Evolutionary conservation across 2,888 invertebrate species (phyloP), one percentile per base, ranked within the genome.

Genomic region (Pyrrhosoma nymphula): DNA sequence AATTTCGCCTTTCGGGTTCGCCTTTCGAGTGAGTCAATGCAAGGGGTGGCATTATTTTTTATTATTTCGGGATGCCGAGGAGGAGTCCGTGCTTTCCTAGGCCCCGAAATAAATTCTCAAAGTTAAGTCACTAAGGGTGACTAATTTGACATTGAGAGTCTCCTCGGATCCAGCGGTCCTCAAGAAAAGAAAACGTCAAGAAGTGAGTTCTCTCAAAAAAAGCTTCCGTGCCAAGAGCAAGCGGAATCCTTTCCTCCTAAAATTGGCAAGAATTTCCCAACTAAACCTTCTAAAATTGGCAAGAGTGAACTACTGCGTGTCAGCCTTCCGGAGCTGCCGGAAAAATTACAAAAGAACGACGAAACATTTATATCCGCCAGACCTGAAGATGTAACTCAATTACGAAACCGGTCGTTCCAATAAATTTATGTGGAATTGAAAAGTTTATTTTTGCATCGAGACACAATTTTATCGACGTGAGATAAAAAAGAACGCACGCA

Each of bases 61-160:
- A 47, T 47, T 47, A 47, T 47, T 47, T 82, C 3, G 14, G 82
- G 35, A 82, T 35, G 30, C 30, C 82, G 2, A 82, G n/a, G 47
- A 47, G 47, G 47, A 47, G 47, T 47, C 47, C 47, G 47, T 26
- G 1, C 20, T 20, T 20, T 35, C 16, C 82, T 3, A 14, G 14
- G 23, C 20, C 47, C 20, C 14, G 47, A 69, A 69, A 69, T 75
- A 63, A 47, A 63, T 69, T 93, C 69, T 30, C 69, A 26, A 47
- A 69, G 20, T 69, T 39, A 35, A 82, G 75, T 55, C 63, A 47
- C 82, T 82, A 63, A 47, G n/a, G 26, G 93, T 93, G 69, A 93
- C 93, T 93, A 93, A 93, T 93, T 75, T 69, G 93, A 93, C 93
- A 75, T 93, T 93, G 69, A 93, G 93, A 75, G 93, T 69, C 35